phyloP scores from a whole-genome alignment of 2,888 invertebrate genomes.

The Melieria omissa region DNA sequence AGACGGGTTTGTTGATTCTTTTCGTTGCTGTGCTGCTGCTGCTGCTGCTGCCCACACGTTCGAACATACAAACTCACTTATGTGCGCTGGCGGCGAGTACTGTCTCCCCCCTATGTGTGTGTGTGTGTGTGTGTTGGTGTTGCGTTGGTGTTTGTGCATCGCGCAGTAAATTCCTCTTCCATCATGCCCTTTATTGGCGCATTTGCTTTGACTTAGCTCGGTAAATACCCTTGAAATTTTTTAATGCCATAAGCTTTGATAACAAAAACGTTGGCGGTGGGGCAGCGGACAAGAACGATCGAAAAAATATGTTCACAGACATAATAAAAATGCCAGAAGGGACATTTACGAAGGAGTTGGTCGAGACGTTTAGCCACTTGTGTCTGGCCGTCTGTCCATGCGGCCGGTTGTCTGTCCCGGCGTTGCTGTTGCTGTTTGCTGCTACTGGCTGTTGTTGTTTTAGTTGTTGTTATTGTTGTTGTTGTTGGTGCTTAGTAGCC shows the following conservation, averaged over 20 bases:
- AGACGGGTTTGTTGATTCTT: neutral
- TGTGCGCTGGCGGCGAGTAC: neutral
- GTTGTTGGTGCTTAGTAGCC: conserved; percentile 43
- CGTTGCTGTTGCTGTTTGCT: neutral
- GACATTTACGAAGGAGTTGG: conserved; percentile 47
- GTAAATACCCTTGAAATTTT: conserved; percentile 38
- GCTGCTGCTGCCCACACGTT: conserved; percentile 8
- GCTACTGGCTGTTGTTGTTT: conserved; percentile 6
- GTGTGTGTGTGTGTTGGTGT: neutral
- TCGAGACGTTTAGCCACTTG: conserved; percentile 37
- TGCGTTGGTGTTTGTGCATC: neutral
- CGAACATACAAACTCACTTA: neutral
- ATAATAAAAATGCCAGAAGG: conserved; percentile 52
- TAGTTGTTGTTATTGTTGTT: conserved; percentile 27
- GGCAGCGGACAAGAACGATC: conserved; percentile 10
- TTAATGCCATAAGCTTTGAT: conserved; percentile 31
- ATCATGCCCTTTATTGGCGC: conserved; percentile 1
- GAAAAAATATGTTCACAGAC: conserved; percentile 45
- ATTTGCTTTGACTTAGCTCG: conserved; percentile 19
- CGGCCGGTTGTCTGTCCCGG: neutral
- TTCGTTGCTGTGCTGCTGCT: neutral
- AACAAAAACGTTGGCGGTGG: conserved; percentile 12
- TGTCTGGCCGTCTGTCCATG: neutral
- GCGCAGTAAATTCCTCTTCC: neutral
- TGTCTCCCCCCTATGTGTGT: neutral